Base-by-base conservation (phyloP, 1,140 invertebrate genomes). In the Drosophila littoralis region DNA sequence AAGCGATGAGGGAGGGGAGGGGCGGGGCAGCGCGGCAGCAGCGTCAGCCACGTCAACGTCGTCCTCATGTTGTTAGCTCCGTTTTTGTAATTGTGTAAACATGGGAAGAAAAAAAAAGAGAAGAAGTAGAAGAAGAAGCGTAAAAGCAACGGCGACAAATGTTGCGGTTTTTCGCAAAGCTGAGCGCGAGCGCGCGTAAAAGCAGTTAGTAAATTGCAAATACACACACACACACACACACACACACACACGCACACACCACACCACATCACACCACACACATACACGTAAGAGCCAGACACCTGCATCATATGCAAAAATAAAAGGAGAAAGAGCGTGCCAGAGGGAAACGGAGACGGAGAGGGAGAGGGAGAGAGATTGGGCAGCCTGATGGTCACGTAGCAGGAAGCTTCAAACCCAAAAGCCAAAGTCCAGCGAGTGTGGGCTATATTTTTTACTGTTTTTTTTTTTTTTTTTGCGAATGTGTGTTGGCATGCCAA, bases 171-270 rank as follows among this genome's bases (percentile, higher is more conserved):
- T 79, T 75, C 43, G 61, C 50, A 71, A 68, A 60, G 63, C 70
- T 74, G 33, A 57, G 55, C 66, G 64, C 65, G 75, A 76, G 76
- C 75, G 79, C 82, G 82, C 71, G 83, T 86, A 86, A 85, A 85
- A 86, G 82, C 70, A 86, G 82, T 86, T 85, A 85, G 82, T 82
- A 88, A 86, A 86, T 86, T 86, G 82, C 83, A 68, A 67, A 71
- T 33, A 55, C 17, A 51, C 22, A 60, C 28, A 55, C 33, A 68
- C 6, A 70, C 35, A 59, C 15, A 64, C 55, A 65, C 61, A 55
- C 59, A 74, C 68, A 70, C 65, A 63, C 50, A 63, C 64, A 69
- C 43, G 70, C 50, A 54, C 22, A 28, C 22, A n/a, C n/a, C n/a
- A n/a, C n/a, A n/a, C n/a, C n/a, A n/a, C n/a, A n/a, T n/a, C 61